Evolutionary conservation across 2,888 invertebrate species (phyloP), one percentile per base, ranked within the genome.

Genomic region (Tetrapedia diversipes): DNA sequence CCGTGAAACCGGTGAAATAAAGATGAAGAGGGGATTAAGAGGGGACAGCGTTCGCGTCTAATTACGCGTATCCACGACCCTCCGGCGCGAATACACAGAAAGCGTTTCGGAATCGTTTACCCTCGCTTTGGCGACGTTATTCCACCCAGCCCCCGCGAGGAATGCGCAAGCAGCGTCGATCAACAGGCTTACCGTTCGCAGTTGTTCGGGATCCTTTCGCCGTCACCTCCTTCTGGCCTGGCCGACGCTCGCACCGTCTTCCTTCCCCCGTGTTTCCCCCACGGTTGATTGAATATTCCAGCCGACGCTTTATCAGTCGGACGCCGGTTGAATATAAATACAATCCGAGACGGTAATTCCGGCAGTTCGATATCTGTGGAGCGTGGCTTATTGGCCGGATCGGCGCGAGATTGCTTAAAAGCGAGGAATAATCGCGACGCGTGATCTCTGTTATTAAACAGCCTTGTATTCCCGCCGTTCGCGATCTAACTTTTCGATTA

Each of bases 251-350:
- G 24, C 34, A 51, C 61, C 75, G 53, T 80, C 80, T 73, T 71
- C 47, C 64, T 68, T 45, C 14, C 4, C 6, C 4, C 3, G n/a
- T 7, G 11, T 22, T 61, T 54, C 39, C n/a, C 32, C 29, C 53
- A 69, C 81, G 82, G 84, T 83, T 86, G 88, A 90, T 91, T 90
- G 88, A 89, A 90, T 90, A 91, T 91, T 90, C 91, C 84, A 80
- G 86, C 86, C 89, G 83, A 84, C 86, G 89, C 87, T 88, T 89
- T 90, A 90, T 91, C 90, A 86, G 82, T 77, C 78, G 82, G 80
- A 87, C 89, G 86, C 86, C 77, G 70, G 78, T 72, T 87, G 90
- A 91, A 91, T 91, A 82, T 86, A 89, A 88, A 90, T 88, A 86
- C 81, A 78, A 70, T 59, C 22, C 49, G 77, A 75, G 68, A 69